Conservation (phyloP, 2,888 invertebrate genomes). For the Netelia virgata region DNA sequence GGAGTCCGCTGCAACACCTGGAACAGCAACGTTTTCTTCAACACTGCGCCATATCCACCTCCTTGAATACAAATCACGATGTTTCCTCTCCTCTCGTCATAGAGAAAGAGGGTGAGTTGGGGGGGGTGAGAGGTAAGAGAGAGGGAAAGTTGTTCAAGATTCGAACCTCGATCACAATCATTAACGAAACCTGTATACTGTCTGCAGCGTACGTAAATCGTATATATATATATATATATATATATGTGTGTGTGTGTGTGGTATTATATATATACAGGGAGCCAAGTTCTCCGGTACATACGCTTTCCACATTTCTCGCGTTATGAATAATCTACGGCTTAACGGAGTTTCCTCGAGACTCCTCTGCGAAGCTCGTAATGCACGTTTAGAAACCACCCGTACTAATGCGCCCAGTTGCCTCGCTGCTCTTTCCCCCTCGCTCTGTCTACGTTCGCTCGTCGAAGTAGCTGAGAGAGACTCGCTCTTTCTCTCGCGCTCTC, state of each 20-base stretch:
- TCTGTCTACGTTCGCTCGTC: constrained; percentile 22
- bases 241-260: too few relatives aligned
- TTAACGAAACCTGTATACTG: background rate
- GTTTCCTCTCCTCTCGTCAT: constrained; percentile 70
- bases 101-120: too few relatives aligned
- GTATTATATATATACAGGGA: background rate
- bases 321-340: constrained; percentile 36
- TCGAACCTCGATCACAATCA: too few relatives aligned
- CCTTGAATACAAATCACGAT: constrained; percentile 81
- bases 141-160: too few relatives aligned
- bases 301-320: constrained; percentile 3
- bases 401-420: constrained; percentile 37
- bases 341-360: constrained; percentile 54
- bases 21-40: constrained; percentile 40
- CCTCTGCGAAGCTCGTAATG: constrained; percentile 55
- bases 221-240: background rate
- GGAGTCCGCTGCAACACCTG: background rate
- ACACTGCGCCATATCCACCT: constrained; percentile 72
- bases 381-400: constrained; percentile 55
- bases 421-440: constrained; percentile 1
- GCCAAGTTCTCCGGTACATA: background rate
- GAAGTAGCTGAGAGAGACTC: background rate
- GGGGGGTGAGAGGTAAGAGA: too few relatives aligned
- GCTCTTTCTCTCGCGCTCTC: background rate
- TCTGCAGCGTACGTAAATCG: background rate